These are phyloP conservation scores for Piprites chloris DNA, from an alignment of 2,113 vertebrate genomes.

Conservation along the genomic window DNA sequence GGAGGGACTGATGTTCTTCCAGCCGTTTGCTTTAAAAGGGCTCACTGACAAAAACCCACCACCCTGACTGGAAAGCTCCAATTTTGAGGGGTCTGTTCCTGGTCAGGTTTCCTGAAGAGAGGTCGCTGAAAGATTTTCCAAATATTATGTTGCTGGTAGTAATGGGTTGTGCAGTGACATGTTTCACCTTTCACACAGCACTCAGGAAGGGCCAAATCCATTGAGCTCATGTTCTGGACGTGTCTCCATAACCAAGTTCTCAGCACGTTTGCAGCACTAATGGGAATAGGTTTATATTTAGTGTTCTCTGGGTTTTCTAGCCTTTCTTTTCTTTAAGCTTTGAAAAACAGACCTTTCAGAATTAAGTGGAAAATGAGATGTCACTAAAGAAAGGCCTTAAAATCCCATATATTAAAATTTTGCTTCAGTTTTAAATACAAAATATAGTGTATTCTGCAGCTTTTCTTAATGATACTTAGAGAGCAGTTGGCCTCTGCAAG, in stretches of 20 bases:
- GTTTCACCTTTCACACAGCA: neutral
- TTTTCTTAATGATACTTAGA: neutral
- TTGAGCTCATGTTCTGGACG: slow-evolving; percentile 37
- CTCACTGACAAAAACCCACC: neutral
- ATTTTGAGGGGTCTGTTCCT: neutral
- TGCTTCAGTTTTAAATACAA: neutral
- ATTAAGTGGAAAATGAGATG: neutral
- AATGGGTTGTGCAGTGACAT: neutral
- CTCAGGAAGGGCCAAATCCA: neutral
- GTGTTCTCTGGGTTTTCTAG: neutral
- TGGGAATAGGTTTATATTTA: slow-evolving; percentile 24
- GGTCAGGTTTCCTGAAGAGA: neutral
- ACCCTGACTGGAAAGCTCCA: neutral
- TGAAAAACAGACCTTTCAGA: neutral
- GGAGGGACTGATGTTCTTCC: neutral
- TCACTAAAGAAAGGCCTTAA: neutral
- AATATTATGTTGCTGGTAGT: neutral
- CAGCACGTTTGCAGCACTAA: neutral
- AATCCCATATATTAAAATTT: neutral
- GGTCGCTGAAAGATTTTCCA: neutral
- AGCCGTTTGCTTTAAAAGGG: neutral
- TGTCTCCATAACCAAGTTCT: neutral
- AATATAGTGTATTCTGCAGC: neutral
- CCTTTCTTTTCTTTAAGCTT: neutral
- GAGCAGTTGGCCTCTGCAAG: neutral